Evolutionary conservation across 2,113 vertebrate genomes (phyloP), one percentile per base, ranked within the genome.

Genomic region (Rhinichthys klamathensis): DNA sequence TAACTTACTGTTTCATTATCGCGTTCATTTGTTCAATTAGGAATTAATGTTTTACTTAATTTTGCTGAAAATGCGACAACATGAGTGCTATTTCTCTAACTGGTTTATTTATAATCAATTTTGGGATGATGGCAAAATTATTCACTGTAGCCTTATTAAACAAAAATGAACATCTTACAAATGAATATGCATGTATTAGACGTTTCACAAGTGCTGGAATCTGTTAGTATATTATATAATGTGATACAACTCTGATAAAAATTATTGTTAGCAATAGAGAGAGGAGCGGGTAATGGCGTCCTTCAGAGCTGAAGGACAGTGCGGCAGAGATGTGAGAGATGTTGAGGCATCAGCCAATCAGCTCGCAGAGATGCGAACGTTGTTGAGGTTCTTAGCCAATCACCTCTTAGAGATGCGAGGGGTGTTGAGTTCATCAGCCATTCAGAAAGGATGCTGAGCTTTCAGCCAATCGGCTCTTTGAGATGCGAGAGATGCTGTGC

Each of bases 241-340:
- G 23, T 73, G 35, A 44, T 44, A 1, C 6, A 44, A 72, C 10
- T 5, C 67, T 46, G n/a, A 30, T 75, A 54, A 30, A 41, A 76
- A 30, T 25, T 0, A 51, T 10, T 21, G 13, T 76, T 76, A 21
- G 38, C 2, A 25, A 56, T 51, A 25, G 23, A 35, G 32, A 58
- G n/a, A 32, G 63, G 12, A 76, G 51, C 25, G 83, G 86, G 86
- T 92, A 90, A 93, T 94, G 92, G 90, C 93, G 94, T 89, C 93
- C 92, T 94, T 93, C 86, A 91, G 74, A 61, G 1, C 30, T 90
- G 91, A 94, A 95, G 93, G 93, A 72, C 92, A 90, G 75, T 84
- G 89, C 86, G 3, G 90, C 85, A 87, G 86, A 49, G 67, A 87
- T 70, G 56, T 32, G 21, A 73, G 56, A 4, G 80, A 67, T 75